Percentiles rank a stretch among this genome's conserved stretches.
These are phyloP conservation scores for Xanthorhoe spadicearia DNA, from an alignment of 2,888 invertebrate species.

Conservation along the genomic window DNA sequence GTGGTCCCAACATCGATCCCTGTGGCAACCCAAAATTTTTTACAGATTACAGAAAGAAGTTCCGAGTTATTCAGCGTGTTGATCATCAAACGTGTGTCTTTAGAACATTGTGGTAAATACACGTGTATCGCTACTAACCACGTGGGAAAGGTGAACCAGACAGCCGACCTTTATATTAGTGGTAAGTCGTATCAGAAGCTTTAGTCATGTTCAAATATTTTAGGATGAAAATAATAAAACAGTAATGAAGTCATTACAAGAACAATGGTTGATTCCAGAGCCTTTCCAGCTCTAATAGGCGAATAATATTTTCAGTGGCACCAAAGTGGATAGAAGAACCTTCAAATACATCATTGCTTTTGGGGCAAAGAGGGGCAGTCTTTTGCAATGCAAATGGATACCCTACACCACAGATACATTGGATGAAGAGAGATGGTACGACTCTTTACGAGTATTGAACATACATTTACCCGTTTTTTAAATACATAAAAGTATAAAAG, in stretches of 20 bases:
- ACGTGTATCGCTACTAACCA: slow-evolving; percentile 90
- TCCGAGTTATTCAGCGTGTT: slow-evolving; percentile 89
- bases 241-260: too few species aligned
- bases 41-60: slow-evolving; percentile 87
- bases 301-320: slow-evolving; percentile 84
- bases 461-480: too few species aligned
- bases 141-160: slow-evolving; percentile 89
- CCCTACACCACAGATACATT: slow-evolving; percentile 90
- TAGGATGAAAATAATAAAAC: too few species aligned
- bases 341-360: slow-evolving; percentile 88
- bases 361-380: slow-evolving; percentile 89
- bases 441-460: background rate
- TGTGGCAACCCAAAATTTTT: slow-evolving; percentile 41
- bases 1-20: slow-evolving; percentile 31
- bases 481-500: too few species aligned
- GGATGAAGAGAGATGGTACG: slow-evolving; percentile 90
- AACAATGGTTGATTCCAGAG: too few species aligned
- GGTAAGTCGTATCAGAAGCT: slow-evolving; percentile 75
- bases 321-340: slow-evolving; percentile 92
- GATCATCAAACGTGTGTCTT: slow-evolving; percentile 88
- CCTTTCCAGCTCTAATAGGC: background rate
- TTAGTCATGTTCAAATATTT: background rate
- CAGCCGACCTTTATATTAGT: slow-evolving; percentile 88
- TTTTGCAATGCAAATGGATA: slow-evolving; percentile 92
- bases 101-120: slow-evolving; percentile 89